These are phyloP conservation scores for Staurois parvus DNA, from an alignment of 2,797 vertebrate species.

Conservation along the genomic window DNA sequence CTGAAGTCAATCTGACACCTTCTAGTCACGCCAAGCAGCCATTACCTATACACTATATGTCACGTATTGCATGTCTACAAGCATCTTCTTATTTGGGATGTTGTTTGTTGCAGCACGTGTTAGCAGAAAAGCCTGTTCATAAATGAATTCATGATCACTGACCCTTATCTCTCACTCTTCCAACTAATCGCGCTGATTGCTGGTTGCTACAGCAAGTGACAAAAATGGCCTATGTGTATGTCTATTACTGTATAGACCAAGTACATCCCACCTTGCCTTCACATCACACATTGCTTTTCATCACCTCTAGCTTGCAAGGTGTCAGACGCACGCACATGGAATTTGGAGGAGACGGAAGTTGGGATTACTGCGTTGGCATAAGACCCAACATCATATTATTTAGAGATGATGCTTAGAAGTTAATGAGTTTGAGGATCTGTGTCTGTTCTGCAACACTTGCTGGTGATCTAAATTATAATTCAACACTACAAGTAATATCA, in stretches of 20 bases:
- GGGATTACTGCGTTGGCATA: conserved; percentile 19
- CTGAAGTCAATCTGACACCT: conserved; percentile 6
- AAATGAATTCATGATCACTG: conserved; percentile 51
- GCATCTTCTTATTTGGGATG: conserved; percentile 9
- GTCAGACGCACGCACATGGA: conserved; percentile 67
- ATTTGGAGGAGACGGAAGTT: not conserved
- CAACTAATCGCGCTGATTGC: conserved; percentile 70
- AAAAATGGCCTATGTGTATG: conserved; percentile 68
- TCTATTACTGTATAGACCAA: conserved; percentile 64
- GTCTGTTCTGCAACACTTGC: not conserved
- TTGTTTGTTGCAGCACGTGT: conserved; percentile 51
- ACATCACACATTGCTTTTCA: conserved; percentile 74
- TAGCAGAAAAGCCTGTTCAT: conserved; percentile 43
- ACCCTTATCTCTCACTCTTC: conserved; percentile 48
- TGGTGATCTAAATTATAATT: not conserved
- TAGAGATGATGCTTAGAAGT: not conserved
- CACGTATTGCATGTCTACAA: conserved; percentile 34
- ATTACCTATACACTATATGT: conserved; percentile 14
- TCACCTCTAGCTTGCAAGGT: conserved; percentile 71
- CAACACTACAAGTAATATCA: not conserved
- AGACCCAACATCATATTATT: not conserved
- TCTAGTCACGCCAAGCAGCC: not conserved
- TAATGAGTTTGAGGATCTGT: not conserved
- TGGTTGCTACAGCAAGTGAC: conserved; percentile 79
- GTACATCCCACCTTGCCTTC: conserved; percentile 66